These are phyloP conservation scores for Ictalurus furcatus DNA, from an alignment of 2,113 vertebrate species.

Conservation along the genomic window DNA sequence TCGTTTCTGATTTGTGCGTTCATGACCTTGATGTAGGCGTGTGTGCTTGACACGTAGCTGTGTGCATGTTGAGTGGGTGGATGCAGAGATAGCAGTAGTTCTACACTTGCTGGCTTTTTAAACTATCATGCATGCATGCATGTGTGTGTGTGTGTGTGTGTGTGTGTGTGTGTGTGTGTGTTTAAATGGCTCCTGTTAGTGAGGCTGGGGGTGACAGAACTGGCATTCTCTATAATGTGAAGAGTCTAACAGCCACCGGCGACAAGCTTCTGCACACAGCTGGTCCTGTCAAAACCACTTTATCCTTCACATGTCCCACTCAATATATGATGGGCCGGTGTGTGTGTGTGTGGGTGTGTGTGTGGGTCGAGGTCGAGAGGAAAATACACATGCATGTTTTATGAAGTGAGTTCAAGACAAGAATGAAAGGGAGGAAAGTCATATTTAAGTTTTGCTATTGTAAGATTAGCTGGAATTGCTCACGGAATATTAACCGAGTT, in stretches of 20 bases:
- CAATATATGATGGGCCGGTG: constrained; percentile 43
- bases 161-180: constrained; percentile 8
- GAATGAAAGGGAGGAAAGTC: not conserved
- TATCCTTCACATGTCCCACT: constrained; percentile 40
- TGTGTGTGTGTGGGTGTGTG: constrained; percentile 24
- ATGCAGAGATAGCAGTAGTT: constrained; percentile 4
- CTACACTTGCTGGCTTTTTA: constrained; percentile 24
- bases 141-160: constrained; percentile 36
- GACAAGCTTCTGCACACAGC: constrained; percentile 10
- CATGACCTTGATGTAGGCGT: constrained; percentile 28
- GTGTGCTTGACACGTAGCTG: not conserved
- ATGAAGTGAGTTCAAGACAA: constrained; percentile 45
- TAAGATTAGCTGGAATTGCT: not conserved
- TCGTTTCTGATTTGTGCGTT: constrained; percentile 1
- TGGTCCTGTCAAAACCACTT: constrained; percentile 39
- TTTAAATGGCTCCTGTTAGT: constrained; percentile 13
- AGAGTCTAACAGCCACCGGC: constrained; percentile 30
- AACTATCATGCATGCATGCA: not conserved
- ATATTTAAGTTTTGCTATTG: no score
- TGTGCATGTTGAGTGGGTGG: not conserved
- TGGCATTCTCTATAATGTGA: constrained; percentile 35
- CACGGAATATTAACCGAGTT: not conserved
- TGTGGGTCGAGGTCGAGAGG: not conserved
- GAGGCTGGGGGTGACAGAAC: not conserved
- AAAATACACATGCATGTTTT: constrained; percentile 49